Base-by-base conservation (phyloP, 1,140 invertebrate genomes). In the Augochlora pura region DNA sequence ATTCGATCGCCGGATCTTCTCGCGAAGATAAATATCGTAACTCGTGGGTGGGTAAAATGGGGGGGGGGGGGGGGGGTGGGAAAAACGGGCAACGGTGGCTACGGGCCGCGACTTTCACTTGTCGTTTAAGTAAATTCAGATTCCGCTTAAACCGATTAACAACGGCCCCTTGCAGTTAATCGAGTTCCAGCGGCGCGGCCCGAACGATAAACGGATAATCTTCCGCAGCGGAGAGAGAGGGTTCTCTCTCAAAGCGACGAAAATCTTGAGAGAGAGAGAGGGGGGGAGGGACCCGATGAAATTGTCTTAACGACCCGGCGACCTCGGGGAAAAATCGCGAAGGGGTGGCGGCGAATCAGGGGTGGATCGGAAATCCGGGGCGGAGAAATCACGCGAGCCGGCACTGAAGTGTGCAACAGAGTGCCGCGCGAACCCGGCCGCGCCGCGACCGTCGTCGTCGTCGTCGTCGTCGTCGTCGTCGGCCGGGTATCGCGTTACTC, bases 91-190 rank as follows among this genome's bases (percentile, higher is more conserved):
- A 71, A 39, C 5, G 27, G 66, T 38, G 27, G 27, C 39, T 25
- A 12, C 54, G 8, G 39, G 10, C 23, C 59, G 23, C n/a, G 46
- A 71, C 66, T 84, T 49, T 77, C 67, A 64, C 80, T 84, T 77
- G 75, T 85, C 71, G 74, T 82, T 83, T 74, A 62, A 81, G 74
- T 77, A 82, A 78, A 85, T 84, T 78, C 69, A 82, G 68, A 81
- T 82, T 82, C 67, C 49, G 59, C 63, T 52, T 82, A 81, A 85
- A 82, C 74, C 74, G 65, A 72, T 77, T 85, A 85, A 84, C 70
- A 84, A 77, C 66, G 27, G 25, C 65, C 75, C 57, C 79, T 85
- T 52, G 68, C 63, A 71, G 74, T 82, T 85, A 85, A 85, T 78
- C 83, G 74, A 81, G 70, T 85, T 85, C 60, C 75, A 81, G 65